phyloP scores from a whole-genome alignment of 2,888 invertebrate species.

The Acanthosoma haemorrhoidale region DNA sequence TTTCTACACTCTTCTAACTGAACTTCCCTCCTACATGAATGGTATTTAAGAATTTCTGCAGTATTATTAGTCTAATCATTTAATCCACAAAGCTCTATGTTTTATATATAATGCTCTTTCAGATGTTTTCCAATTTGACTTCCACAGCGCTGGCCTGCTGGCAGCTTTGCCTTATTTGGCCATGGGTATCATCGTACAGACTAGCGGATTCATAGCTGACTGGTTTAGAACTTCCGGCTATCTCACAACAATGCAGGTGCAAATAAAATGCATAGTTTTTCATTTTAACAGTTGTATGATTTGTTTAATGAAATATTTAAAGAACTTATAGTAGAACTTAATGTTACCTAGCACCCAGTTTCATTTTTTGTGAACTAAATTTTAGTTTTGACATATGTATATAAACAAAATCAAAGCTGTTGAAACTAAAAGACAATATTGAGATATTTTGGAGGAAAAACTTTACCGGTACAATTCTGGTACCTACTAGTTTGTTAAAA shows the following conservation, averaged over 20 bases:
- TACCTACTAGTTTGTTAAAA: too few species aligned
- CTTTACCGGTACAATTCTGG: too few species aligned
- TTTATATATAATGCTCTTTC: slow-evolving; percentile 19
- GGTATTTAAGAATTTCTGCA: slow-evolving; percentile 41
- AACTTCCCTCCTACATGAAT: slow-evolving; percentile 47
- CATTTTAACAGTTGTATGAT: too few species aligned
- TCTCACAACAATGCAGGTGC: slow-evolving; percentile 47
- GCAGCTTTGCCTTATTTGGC: slow-evolving; percentile 53
- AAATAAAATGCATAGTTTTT: too few species aligned
- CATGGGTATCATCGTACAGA: slow-evolving; percentile 51
- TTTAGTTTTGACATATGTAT: too few species aligned
- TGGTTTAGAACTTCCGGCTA: slow-evolving; percentile 45
- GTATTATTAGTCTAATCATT: neutral
- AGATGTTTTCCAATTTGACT: slow-evolving; percentile 43
- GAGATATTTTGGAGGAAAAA: too few species aligned
- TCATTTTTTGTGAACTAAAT: too few species aligned
- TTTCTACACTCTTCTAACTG: slow-evolving; percentile 48
- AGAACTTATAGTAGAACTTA: too few species aligned
- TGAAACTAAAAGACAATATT: too few species aligned
- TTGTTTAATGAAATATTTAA: too few species aligned
- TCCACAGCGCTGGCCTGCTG: slow-evolving; percentile 49
- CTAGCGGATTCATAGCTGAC: slow-evolving; percentile 52
- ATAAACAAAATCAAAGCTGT: too few species aligned
- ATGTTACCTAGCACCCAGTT: too few species aligned
- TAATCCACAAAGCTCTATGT: neutral